A percentile compares a stretch with the other conserved stretches of the same genome.
Conservation (phyloP, 2,797 vertebrate genomes). For the Loris lydekkerianus region DNA sequence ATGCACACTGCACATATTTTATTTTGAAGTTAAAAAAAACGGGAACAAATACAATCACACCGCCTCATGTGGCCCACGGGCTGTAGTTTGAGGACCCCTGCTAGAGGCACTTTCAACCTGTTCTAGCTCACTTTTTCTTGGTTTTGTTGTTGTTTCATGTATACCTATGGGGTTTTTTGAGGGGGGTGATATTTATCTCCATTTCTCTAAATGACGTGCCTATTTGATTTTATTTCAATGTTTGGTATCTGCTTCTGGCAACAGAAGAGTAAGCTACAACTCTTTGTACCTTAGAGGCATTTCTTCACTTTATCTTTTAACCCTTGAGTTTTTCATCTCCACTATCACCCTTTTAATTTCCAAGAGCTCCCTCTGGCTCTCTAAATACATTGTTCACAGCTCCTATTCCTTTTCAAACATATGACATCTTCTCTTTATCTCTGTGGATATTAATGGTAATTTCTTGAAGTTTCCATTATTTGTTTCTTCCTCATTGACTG, state of each 20-base stretch:
- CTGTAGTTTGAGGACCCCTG: too few species aligned
- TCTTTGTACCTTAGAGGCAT: background rate
- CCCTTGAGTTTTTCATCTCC: background rate
- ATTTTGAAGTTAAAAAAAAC: too few species aligned
- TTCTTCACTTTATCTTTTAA: conserved; percentile 19
- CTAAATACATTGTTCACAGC: background rate
- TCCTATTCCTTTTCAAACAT: background rate
- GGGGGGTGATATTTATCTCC: background rate
- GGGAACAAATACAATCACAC: too few species aligned
- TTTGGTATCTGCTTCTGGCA: background rate
- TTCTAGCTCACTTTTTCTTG: background rate
- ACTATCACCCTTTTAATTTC: background rate
- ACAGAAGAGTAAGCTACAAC: background rate
- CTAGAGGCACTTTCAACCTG: background rate
- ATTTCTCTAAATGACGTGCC: background rate
- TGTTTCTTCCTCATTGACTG: background rate
- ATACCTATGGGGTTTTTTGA: background rate
- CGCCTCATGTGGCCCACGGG: too few species aligned
- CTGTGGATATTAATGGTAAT: background rate
- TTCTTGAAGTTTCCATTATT: conserved; percentile 33
- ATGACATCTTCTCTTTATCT: background rate
- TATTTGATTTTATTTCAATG: conserved; percentile 6
- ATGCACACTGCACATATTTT: too few species aligned
- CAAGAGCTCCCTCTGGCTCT: background rate
- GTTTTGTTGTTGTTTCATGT: background rate